These are phyloP conservation scores for Pyrgus malvae DNA, from an alignment of 2,888 invertebrate genomes.

Conservation along the genomic window DNA sequence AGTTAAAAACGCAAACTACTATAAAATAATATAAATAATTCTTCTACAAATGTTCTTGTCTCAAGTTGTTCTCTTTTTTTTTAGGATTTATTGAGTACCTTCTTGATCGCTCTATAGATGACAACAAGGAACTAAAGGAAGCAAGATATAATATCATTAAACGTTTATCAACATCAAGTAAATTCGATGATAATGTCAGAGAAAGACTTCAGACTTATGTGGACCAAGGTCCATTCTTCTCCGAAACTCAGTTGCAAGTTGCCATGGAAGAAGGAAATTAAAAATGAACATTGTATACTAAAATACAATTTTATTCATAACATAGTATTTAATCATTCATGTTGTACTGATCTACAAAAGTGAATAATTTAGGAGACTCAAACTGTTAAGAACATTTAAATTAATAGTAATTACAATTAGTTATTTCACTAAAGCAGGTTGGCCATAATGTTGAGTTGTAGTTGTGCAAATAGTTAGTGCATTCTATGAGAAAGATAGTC, in stretches of 20 bases:
- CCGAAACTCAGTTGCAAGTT: conserved; percentile 86
- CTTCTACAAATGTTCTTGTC: background rate
- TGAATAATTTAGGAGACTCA: no score
- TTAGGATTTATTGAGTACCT: conserved; percentile 89
- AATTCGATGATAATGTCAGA: conserved; percentile 83
- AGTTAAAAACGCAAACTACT: no score
- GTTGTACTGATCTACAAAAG: background rate
- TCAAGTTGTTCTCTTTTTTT: background rate
- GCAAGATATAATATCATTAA: conserved; percentile 88
- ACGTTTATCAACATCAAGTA: conserved; percentile 78
- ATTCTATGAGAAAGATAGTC: no score
- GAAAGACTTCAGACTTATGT: conserved; percentile 86
- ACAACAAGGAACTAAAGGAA: conserved; percentile 87
- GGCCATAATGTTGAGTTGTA: no score
- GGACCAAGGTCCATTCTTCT: conserved; percentile 89
- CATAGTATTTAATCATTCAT: background rate
- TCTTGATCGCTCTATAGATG: conserved; percentile 86
- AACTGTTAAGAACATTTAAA: no score
- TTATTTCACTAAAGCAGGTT: no score
- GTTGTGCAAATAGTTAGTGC: no score
- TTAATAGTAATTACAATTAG: no score
- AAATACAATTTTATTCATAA: conserved; percentile 12
- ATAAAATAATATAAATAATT: no score
- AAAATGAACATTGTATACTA: conserved; percentile 27
- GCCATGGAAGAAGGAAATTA: conserved; percentile 86